A percentile compares a stretch with the other conserved stretches of the same genome.
These are phyloP conservation scores for Aptenodytes patagonicus DNA, from an alignment of 2,113 vertebrate species.

Conservation along the genomic window DNA sequence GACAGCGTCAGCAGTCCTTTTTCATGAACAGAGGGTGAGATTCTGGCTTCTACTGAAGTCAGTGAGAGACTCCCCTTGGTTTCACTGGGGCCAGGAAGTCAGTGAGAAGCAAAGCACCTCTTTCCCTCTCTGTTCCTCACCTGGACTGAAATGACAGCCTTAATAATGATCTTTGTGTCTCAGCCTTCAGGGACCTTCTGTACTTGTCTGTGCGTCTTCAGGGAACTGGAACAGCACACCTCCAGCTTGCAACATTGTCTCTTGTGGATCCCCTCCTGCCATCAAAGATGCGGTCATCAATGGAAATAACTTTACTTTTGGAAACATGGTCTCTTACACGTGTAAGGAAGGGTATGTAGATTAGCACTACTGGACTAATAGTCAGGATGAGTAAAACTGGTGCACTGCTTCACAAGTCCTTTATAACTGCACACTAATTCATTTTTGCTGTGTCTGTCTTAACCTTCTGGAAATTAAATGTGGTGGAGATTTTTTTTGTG, in stretches of 20 bases:
- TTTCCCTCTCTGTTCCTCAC: not conserved
- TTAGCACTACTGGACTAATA: not conserved
- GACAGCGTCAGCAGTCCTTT: not conserved
- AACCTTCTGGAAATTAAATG: not conserved
- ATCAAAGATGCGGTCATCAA: slow-evolving; percentile 80
- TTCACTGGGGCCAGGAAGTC: not conserved
- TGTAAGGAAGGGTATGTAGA: slow-evolving; percentile 94
- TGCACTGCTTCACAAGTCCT: not conserved
- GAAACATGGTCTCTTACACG: slow-evolving; percentile 82
- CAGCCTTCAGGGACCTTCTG: slow-evolving; percentile 87
- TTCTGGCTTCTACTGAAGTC: not conserved
- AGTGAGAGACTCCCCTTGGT: not conserved
- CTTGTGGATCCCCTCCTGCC: slow-evolving; percentile 83
- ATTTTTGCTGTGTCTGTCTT: not conserved
- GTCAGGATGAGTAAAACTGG: not conserved
- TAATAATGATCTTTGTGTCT: slow-evolving; percentile 20
- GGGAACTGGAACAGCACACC: slow-evolving; percentile 85
- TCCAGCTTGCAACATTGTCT: slow-evolving; percentile 80
- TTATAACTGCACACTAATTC: not conserved
- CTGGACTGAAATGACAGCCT: not conserved
- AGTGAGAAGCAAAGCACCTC: not conserved
- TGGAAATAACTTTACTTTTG: slow-evolving; percentile 86
- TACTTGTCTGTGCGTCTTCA: slow-evolving; percentile 83
- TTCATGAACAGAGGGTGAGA: not conserved
- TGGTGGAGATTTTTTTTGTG: not conserved